phyloP scores from a whole-genome alignment of 2,113 vertebrate genomes.

The Pseudopipra pipra region DNA sequence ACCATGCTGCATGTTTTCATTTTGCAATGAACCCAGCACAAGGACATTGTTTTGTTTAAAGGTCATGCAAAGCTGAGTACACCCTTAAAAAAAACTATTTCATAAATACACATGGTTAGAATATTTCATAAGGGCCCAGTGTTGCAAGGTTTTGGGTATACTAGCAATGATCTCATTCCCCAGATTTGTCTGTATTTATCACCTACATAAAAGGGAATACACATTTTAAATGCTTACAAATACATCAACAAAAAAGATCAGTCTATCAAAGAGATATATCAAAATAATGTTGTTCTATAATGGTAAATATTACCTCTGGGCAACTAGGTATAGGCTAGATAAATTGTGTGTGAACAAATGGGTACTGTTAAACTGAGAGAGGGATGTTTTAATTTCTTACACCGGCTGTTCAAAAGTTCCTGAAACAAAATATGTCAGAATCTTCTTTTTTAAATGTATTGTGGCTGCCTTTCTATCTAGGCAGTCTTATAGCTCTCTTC shows the following conservation, averaged over 20 bases:
- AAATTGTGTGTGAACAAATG: neutral
- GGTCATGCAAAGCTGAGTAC: neutral
- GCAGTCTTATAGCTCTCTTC: neutral
- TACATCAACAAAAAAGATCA: neutral
- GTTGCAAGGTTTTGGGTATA: neutral
- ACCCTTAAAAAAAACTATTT: conserved; percentile 7
- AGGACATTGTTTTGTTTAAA: conserved; percentile 18
- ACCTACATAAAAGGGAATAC: neutral
- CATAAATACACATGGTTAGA: neutral
- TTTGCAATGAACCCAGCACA: neutral
- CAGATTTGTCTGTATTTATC: neutral
- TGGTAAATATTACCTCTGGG: neutral
- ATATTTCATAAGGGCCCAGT: neutral
- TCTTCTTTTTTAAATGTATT: neutral
- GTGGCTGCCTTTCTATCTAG: neutral
- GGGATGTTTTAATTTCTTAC: neutral
- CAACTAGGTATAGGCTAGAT: neutral
- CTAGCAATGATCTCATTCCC: neutral
- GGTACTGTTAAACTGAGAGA: neutral
- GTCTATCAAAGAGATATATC: neutral
- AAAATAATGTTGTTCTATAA: neutral
- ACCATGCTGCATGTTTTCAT: neutral
- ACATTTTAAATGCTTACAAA: neutral
- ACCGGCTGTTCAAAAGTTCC: neutral
- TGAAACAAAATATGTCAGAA: neutral